Base-by-base conservation (phyloP, 2,113 vertebrate genomes). In the Arizona elegans region DNA sequence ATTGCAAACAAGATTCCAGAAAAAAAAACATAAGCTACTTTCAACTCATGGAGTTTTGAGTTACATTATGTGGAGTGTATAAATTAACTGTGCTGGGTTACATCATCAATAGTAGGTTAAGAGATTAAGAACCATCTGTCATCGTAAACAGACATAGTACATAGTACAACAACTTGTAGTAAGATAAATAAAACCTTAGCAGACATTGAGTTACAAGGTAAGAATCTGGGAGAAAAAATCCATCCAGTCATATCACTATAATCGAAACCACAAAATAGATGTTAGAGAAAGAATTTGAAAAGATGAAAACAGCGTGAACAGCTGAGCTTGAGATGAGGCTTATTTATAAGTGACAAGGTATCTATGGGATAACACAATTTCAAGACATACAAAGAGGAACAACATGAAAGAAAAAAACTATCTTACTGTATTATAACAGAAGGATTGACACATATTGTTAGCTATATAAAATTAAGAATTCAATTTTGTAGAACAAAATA, bases 1-100 rank as follows among this genome's bases (percentile, higher is more conserved):
- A 95, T 92, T 96, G 91, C 85, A 97, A 97, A 97, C 93, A 96
- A 87, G 92, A 95, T 96, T 96, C 95, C 95, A 95, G 10, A 90
- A 75, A 97, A 75, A 97, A 97, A 97, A 97, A 95, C 94, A 96
- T 96, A 96, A 94, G 95, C 89, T 95, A 7, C 95, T 97, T 97
- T 95, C 88, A 94, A 96, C 90, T 62, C 93, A 96, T 29, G 0
- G 96, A 97, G 92, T 96, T 97, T 92, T 96, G 94, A 96, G 97
- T 97, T 97, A 96, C 94, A 96, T 97, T 97, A 97, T 91, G 90
- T 38, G 91, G 10, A 89, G 90, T 96, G 96, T 97, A 96, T 96
- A 97, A 97, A 97, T 97, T 97, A 97, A 97, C 95, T 97, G 26
- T 92, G 92, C 90, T 93, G 11, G 96, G 94, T 96, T 96, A 92